Conservation (phyloP, 2,113 vertebrate species). For the Pelvicachromis taeniatus region DNA sequence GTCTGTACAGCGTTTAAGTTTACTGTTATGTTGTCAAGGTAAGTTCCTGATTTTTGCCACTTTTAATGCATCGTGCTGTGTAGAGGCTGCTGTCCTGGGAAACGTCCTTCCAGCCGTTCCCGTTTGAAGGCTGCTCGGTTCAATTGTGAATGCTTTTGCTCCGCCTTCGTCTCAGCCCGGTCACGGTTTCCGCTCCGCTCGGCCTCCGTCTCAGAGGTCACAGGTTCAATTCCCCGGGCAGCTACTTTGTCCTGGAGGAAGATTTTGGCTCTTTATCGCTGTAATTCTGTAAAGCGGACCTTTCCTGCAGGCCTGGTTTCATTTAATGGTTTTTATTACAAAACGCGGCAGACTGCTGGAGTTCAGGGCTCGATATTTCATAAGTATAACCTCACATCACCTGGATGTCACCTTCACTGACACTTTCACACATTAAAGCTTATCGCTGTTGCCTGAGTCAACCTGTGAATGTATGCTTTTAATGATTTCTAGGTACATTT, state of each 20-base stretch:
- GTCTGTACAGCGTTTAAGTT: neutral
- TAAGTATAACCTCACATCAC: neutral
- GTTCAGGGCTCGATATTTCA: slow-evolving; percentile 4
- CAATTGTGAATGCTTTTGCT: neutral
- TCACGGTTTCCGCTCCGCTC: neutral
- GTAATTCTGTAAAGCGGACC: neutral
- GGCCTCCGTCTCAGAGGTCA: neutral
- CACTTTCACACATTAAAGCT: neutral
- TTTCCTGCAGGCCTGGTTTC: slow-evolving; percentile 19
- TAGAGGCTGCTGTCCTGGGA: neutral
- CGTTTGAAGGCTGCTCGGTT: neutral
- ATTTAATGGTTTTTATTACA: neutral
- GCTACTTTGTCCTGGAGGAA: neutral
- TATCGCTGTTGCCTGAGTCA: neutral
- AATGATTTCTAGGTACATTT: neutral
- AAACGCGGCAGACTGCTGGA: neutral
- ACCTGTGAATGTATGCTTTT: neutral
- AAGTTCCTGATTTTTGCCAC: no score
- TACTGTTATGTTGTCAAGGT: neutral
- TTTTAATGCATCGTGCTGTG: neutral
- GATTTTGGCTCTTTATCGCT: neutral
- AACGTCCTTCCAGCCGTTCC: neutral
- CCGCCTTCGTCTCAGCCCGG: neutral
- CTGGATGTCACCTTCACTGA: neutral
- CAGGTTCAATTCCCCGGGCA: slow-evolving; percentile 24